Evolutionary conservation across 2,797 vertebrate species (phyloP).

Genomic region (Pantherophis alleghaniensis): DNA sequence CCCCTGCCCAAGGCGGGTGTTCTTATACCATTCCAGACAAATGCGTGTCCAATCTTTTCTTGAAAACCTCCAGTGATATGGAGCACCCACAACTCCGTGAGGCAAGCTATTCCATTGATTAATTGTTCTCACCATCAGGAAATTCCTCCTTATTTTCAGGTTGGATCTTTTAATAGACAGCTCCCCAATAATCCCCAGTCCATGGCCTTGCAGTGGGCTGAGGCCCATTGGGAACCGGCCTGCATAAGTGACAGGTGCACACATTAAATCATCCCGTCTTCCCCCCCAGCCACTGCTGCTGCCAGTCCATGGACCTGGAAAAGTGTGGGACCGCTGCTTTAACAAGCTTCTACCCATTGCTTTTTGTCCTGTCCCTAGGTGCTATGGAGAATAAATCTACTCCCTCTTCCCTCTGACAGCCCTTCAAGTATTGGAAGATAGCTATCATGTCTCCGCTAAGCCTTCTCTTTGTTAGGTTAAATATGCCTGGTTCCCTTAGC

Average conservation of each 20-base stretch:
- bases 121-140: not conserved
- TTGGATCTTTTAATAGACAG: not conserved
- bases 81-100: not conserved
- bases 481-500: not conserved
- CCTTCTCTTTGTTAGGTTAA: not conserved
- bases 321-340: not conserved
- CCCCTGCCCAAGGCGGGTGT: not conserved
- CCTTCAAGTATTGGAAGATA: not conserved
- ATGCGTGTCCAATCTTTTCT: not conserved
- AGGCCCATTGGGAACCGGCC: not conserved
- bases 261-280: not conserved
- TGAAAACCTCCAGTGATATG: not conserved
- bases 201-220: not conserved
- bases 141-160: not conserved
- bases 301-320: not conserved
- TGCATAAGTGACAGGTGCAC: not conserved
- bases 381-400: not conserved
- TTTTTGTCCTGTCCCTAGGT: not conserved
- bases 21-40: not conserved
- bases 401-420: not conserved
- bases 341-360: too few species aligned
- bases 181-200: not conserved
- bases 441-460: not conserved
- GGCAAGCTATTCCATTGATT: not conserved
- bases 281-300: too few species aligned